Conservation (phyloP, 2,113 vertebrate genomes). For the Micronycteris hirsuta region DNA sequence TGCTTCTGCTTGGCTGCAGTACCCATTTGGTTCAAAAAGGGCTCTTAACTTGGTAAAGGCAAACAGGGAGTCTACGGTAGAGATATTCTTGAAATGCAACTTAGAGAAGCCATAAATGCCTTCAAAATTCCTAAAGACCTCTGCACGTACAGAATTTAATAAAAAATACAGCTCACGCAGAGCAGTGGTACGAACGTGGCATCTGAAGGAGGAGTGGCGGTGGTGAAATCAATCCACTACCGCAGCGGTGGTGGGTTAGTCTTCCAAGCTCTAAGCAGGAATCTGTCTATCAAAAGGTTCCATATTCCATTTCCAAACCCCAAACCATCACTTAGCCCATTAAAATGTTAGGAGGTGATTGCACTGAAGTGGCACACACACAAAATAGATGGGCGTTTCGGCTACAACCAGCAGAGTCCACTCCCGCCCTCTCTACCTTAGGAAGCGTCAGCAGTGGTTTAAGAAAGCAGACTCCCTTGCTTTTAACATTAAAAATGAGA, state of each 20-base stretch:
- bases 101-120: neutral
- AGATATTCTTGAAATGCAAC: conserved; percentile 12
- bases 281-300: neutral
- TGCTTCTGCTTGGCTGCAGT: neutral
- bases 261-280: neutral
- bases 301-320: neutral
- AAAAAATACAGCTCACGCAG: too few species aligned
- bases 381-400: neutral
- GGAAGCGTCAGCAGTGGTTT: neutral
- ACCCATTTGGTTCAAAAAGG: neutral
- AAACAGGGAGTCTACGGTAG: neutral
- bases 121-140: conserved; percentile 8
- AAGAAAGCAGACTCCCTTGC: neutral
- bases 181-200: too few species aligned
- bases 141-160: neutral
- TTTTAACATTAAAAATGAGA: neutral
- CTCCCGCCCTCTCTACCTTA: neutral
- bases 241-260: neutral
- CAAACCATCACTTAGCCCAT: neutral
- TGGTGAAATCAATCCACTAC: neutral
- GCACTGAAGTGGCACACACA: neutral
- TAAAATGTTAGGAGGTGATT: neutral
- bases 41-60: neutral
- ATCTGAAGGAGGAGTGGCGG: too few species aligned
- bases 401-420: neutral